Percentiles rank a stretch among this genome's conserved stretches.
Conservation (phyloP, 2,113 vertebrate genomes). For the Cyphomyrus plagiostoma region DNA sequence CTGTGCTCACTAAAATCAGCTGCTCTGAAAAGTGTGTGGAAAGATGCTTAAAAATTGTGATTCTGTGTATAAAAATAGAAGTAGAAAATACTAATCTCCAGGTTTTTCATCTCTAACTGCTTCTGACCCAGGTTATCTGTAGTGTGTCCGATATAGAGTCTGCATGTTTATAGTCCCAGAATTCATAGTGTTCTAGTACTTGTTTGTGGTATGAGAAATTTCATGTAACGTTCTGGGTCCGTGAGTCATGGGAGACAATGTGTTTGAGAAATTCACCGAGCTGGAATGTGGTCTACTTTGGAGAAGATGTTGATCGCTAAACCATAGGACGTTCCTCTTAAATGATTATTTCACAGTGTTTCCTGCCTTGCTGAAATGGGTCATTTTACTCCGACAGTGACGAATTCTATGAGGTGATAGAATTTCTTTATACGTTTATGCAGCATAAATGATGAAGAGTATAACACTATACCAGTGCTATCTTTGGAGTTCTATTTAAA, state of each 20-base stretch:
- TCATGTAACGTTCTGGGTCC: conserved; percentile 28
- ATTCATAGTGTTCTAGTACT: background rate
- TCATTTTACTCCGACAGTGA: background rate
- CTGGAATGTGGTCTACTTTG: background rate
- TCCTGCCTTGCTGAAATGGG: background rate
- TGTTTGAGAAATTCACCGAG: background rate
- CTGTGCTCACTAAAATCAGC: background rate
- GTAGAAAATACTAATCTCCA: background rate
- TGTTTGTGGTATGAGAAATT: conserved; percentile 4
- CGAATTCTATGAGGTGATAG: background rate
- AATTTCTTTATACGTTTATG: background rate
- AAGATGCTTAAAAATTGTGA: background rate
- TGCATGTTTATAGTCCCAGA: conserved; percentile 2
- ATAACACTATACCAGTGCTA: background rate
- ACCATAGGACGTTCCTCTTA: background rate
- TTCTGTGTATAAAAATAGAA: background rate
- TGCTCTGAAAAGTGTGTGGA: background rate
- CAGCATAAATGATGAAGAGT: background rate
- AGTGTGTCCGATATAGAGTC: background rate
- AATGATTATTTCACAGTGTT: background rate
- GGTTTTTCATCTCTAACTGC: background rate
- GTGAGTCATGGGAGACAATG: conserved; percentile 29
- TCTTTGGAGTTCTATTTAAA: background rate
- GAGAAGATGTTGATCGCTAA: background rate
- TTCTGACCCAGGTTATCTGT: background rate